Evolutionary conservation across 2,113 vertebrate genomes (phyloP).

Genomic region (Lophius piscatorius): DNA sequence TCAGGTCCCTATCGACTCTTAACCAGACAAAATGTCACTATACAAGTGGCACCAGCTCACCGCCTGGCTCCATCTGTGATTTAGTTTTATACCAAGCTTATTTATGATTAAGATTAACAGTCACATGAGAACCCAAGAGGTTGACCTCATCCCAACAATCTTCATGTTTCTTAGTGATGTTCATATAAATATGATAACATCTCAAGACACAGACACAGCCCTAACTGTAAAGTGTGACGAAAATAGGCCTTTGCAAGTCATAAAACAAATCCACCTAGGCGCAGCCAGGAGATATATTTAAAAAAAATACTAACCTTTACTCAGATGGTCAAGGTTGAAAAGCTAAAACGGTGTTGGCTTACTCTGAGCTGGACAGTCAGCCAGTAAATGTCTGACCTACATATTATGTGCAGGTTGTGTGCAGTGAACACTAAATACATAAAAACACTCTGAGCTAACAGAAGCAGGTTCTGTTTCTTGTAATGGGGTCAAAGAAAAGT

Average conservation of each 20-base stretch:
- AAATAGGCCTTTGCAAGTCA: constrained; percentile 35
- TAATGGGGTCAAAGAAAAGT: constrained; percentile 28
- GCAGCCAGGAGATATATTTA: constrained; percentile 62
- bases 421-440: constrained; percentile 24
- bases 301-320: constrained; percentile 48
- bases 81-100: constrained; percentile 1
- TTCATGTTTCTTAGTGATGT: constrained; percentile 2
- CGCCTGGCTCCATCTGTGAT: background rate
- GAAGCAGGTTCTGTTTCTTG: background rate
- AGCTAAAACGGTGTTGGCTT: constrained; percentile 58
- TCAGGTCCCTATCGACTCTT: constrained; percentile 35
- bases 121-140: constrained; percentile 3
- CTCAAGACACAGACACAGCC: constrained; percentile 45
- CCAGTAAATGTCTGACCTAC: constrained; percentile 57
- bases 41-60: constrained; percentile 1
- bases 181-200: constrained; percentile 27
- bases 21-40: constrained; percentile 45
- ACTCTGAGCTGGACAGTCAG: constrained; percentile 13
- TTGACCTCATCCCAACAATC: background rate
- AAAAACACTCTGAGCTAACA: constrained; percentile 7
- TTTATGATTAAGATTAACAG: constrained; percentile 16
- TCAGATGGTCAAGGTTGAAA: constrained; percentile 36
- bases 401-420: constrained; percentile 52
- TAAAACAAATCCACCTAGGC: constrained; percentile 20
- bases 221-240: constrained; percentile 25